These are phyloP conservation scores for Tadarida brasiliensis DNA, from an alignment of 2,797 vertebrate species.

Conservation along the genomic window DNA sequence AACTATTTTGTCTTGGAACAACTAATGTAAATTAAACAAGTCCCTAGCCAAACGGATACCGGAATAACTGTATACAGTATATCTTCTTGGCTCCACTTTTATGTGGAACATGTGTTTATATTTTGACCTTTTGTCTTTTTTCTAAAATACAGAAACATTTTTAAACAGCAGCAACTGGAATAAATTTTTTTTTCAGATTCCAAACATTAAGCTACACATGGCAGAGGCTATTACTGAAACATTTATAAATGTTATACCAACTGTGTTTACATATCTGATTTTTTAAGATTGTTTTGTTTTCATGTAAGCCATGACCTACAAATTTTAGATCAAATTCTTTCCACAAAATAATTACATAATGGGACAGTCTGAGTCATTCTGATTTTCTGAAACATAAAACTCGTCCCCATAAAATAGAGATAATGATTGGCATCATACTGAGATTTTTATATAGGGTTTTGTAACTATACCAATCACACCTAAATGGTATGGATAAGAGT, in stretches of 20 bases:
- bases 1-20: constrained; percentile 80
- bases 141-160: constrained; percentile 72
- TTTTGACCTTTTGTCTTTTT: constrained; percentile 79
- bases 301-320: constrained; percentile 73
- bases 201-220: constrained; percentile 69
- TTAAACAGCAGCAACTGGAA: constrained; percentile 73
- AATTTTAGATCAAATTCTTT: constrained; percentile 78
- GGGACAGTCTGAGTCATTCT: constrained; percentile 71
- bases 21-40: constrained; percentile 82
- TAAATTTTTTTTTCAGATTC: constrained; percentile 54
- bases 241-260: constrained; percentile 73
- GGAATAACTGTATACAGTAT: constrained; percentile 70
- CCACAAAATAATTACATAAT: constrained; percentile 75
- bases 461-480: background rate
- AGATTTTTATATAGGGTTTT: constrained; percentile 16
- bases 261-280: constrained; percentile 78
- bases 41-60: constrained; percentile 78
- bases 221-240: constrained; percentile 71
- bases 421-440: background rate
- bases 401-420: constrained; percentile 60
- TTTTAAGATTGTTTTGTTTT: constrained; percentile 71
- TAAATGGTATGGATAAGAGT: background rate
- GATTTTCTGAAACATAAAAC: constrained; percentile 72
- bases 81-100: constrained; percentile 82
- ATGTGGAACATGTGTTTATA: constrained; percentile 78